Percentiles rank a stretch among this genome's conserved stretches.
These are phyloP conservation scores for Pyrocephalus nanus DNA, from an alignment of 2,797 vertebrate species.

Conservation along the genomic window DNA sequence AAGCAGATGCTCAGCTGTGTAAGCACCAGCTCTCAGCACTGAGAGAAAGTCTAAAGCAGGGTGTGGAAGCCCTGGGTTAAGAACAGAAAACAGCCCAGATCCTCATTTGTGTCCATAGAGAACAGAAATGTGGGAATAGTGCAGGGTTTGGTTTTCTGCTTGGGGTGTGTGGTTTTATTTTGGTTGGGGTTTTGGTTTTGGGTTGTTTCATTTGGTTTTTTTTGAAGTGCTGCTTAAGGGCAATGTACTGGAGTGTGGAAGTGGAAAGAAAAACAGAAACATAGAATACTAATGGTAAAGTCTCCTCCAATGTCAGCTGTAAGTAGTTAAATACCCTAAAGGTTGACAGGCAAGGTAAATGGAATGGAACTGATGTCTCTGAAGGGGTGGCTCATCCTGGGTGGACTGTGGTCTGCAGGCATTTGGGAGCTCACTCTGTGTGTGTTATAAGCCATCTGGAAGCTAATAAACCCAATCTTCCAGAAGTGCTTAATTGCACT, in stretches of 20 bases:
- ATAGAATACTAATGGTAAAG: not conserved
- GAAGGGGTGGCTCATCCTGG: not conserved
- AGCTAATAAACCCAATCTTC: not conserved
- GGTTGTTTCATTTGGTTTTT: not conserved
- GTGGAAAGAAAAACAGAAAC: not conserved
- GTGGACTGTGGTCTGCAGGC: not conserved
- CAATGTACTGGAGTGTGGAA: not conserved
- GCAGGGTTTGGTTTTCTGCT: not conserved
- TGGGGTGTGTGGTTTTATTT: not conserved
- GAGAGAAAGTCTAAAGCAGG: not conserved
- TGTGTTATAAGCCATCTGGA: not conserved
- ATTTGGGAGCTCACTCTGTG: not conserved
- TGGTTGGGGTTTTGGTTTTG: not conserved
- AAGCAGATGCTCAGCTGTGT: rapidly evolving
- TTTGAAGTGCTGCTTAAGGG: not conserved
- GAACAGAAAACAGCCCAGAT: not conserved
- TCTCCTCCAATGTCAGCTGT: not conserved
- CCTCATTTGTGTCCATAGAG: not conserved
- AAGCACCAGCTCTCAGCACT: not conserved
- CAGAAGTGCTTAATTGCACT: constrained; percentile 1
- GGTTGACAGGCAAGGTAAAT: not conserved
- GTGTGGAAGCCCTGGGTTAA: not conserved
- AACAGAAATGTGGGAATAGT: not conserved
- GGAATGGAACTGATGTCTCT: not conserved
- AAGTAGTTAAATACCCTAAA: not conserved